A percentile compares a stretch with the other conserved stretches of the same genome.
Conservation (phyloP, 2,797 vertebrate genomes). For the Hippoglossus hippoglossus region DNA sequence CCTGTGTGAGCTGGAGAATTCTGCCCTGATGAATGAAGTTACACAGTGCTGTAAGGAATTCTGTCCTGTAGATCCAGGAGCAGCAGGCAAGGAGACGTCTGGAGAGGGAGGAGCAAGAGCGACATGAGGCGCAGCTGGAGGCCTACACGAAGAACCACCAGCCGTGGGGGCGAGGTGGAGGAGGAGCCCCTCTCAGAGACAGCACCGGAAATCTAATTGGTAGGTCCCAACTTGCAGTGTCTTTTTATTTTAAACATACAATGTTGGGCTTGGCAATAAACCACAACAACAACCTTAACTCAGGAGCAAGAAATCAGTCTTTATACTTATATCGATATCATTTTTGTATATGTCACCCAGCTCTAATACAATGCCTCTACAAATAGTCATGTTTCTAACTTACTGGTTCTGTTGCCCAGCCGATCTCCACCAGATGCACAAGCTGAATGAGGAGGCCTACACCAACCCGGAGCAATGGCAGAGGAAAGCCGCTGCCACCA, state of each 20-base stretch:
- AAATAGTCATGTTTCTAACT: background rate
- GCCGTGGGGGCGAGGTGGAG: conserved; percentile 94
- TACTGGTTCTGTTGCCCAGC: conserved; percentile 74
- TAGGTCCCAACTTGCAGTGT: conserved; percentile 61
- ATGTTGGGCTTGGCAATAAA: background rate
- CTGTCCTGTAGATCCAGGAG: conserved; percentile 86
- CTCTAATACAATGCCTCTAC: too few relatives aligned
- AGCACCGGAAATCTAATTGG: conserved; percentile 91
- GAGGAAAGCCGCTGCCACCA: conserved; percentile 79
- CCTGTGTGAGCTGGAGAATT: too few relatives aligned
- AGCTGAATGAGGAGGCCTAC: conserved; percentile 90
- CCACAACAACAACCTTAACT: too few relatives aligned
- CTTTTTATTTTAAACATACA: background rate
- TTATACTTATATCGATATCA: too few relatives aligned
- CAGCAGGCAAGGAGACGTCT: conserved; percentile 85
- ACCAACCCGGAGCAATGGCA: conserved; percentile 88
- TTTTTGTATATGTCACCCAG: too few relatives aligned
- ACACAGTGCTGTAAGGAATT: too few relatives aligned
- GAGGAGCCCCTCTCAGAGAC: conserved; percentile 93
- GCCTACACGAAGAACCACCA: conserved; percentile 90
- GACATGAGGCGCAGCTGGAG: conserved; percentile 89
- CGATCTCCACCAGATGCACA: conserved; percentile 95
- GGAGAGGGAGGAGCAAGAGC: conserved; percentile 87
- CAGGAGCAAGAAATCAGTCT: too few relatives aligned
- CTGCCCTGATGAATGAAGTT: too few relatives aligned